Percentiles rank a stretch among this genome's conserved stretches.
phyloP scores from a whole-genome alignment of 2,797 vertebrate species.

The Sitta carolinensis region DNA sequence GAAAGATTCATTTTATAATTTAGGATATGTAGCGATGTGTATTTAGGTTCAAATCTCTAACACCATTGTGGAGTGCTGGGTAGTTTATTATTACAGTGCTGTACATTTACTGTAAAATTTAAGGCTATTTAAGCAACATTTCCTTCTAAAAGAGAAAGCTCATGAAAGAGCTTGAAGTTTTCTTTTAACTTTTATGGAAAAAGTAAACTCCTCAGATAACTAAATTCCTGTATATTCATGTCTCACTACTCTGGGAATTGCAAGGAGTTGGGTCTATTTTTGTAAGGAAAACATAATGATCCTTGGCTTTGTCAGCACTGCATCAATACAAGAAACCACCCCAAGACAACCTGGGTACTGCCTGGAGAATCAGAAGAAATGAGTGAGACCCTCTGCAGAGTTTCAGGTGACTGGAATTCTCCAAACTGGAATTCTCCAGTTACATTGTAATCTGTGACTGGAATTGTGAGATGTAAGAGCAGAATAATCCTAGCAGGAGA shows the following conservation, averaged over 20 bases:
- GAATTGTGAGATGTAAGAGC: not conserved
- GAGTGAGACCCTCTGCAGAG: not conserved
- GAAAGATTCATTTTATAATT: not conserved
- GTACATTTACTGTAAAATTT: not conserved
- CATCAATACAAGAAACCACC: not conserved
- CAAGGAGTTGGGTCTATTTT: not conserved
- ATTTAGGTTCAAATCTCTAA: not conserved
- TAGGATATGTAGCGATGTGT: not conserved
- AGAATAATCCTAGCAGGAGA: not conserved
- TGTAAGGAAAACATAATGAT: not conserved
- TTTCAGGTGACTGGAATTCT: not conserved
- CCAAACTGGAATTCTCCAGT: not conserved
- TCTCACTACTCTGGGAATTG: not conserved
- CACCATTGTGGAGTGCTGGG: not conserved
- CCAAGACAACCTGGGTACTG: not conserved
- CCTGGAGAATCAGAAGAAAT: not conserved
- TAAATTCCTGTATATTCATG: not conserved
- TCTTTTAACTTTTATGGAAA: not conserved
- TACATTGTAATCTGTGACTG: not conserved
- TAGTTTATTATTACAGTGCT: not conserved
- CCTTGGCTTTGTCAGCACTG: not conserved
- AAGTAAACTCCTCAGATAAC: not conserved
- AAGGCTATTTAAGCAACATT: not conserved
- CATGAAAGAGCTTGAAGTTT: not conserved
- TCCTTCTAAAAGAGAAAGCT: not conserved